Evolutionary conservation across 2,113 vertebrate genomes (phyloP).

Genomic region (Lagenorhynchus albirostris): DNA sequence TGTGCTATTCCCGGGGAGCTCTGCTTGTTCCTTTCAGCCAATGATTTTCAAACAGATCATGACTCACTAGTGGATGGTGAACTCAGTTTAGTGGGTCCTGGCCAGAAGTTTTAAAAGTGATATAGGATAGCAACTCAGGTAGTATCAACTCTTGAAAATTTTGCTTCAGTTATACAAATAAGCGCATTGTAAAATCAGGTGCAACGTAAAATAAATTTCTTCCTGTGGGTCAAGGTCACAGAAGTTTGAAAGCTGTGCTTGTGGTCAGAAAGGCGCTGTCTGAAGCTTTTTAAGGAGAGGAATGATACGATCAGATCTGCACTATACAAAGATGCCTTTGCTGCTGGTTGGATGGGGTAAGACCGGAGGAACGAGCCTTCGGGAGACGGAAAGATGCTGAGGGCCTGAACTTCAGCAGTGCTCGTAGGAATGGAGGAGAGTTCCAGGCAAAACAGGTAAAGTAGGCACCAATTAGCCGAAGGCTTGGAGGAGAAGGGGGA

Average conservation of each 20-base stretch:
- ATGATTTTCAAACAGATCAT: background rate
- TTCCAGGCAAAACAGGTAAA: background rate
- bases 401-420: background rate
- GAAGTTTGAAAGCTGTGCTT: background rate
- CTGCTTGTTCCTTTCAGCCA: background rate
- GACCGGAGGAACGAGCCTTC: fast-evolving
- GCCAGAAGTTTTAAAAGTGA: background rate
- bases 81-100: background rate
- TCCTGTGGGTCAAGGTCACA: background rate
- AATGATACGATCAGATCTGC: background rate
- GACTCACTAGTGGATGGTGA: background rate
- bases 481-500: background rate
- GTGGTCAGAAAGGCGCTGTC: background rate
- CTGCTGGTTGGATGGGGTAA: too few relatives aligned
- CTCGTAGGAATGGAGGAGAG: background rate
- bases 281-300: background rate
- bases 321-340: too few relatives aligned
- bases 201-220: background rate
- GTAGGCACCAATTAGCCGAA: fast-evolving
- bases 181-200: background rate
- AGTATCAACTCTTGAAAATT: background rate
- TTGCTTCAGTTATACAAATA: background rate
- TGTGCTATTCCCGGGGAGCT: background rate
- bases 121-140: background rate
- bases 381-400: background rate